Percentiles rank a stretch among this genome's conserved stretches.
These are phyloP conservation scores for Pygoscelis adeliae DNA, from an alignment of 2,113 vertebrate species.

Conservation along the genomic window DNA sequence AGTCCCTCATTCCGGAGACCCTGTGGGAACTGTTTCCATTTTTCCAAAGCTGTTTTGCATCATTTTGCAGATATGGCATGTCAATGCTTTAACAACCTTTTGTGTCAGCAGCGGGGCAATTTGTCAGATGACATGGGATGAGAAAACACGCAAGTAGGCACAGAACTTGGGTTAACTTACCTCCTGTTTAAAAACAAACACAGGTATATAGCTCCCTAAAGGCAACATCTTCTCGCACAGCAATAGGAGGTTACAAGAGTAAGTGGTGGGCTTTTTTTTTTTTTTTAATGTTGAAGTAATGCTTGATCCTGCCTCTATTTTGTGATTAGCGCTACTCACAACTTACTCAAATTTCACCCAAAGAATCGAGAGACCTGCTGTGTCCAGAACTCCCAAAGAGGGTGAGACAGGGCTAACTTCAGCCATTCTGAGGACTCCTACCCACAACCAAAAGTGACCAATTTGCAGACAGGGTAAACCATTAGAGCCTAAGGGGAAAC, in stretches of 20 bases:
- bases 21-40: accelerated
- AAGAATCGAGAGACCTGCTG: not conserved
- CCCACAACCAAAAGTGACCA: not conserved
- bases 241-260: not conserved
- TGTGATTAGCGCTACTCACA: not conserved
- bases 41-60: not conserved
- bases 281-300: not conserved
- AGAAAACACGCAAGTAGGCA: not conserved
- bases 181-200: not conserved
- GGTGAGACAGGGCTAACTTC: accelerated
- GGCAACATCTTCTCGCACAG: not conserved
- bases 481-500: not conserved
- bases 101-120: not conserved
- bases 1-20: not conserved
- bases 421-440: not conserved
- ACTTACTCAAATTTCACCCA: not conserved
- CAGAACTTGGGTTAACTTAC: not conserved
- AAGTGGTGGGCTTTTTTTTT: not conserved
- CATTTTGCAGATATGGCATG: not conserved
- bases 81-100: not conserved
- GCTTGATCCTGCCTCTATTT: not conserved
- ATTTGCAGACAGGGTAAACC: not conserved
- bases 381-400: not conserved
- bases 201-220: not conserved
- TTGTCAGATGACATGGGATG: not conserved